phyloP scores from a whole-genome alignment of 2,888 invertebrate species.

The Oxytorus armatus region DNA sequence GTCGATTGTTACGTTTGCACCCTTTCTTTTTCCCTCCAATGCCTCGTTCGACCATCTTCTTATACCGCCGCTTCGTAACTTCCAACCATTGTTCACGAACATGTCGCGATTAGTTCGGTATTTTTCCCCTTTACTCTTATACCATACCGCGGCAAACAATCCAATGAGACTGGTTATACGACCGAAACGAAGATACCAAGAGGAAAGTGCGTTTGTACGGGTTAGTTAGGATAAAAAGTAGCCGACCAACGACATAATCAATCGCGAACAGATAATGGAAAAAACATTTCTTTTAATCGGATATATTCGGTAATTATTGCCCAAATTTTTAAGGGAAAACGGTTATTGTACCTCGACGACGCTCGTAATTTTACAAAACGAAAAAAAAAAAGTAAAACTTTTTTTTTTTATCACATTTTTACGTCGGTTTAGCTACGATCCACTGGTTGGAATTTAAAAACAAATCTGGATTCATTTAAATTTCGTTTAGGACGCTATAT shows the following conservation, averaged over 20 bases:
- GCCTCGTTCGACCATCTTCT: conserved; percentile 19
- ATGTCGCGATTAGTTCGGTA: conserved; percentile 68
- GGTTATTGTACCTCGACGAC: too few relatives aligned
- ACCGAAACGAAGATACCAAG: conserved; percentile 8
- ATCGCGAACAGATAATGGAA: conserved; percentile 1
- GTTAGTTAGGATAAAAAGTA: neutral
- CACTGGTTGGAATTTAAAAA: too few relatives aligned
- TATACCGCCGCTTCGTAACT: conserved; percentile 35
- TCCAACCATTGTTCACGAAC: conserved; percentile 58
- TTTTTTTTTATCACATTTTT: too few relatives aligned
- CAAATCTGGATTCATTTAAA: too few relatives aligned
- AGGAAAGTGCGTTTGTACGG: neutral
- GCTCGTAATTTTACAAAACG: too few relatives aligned
- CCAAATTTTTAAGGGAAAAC: too few relatives aligned
- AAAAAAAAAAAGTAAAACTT: too few relatives aligned
- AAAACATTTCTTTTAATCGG: neutral
- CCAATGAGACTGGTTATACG: conserved; percentile 23
- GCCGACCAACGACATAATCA: conserved; percentile 11
- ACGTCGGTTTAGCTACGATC: too few relatives aligned
- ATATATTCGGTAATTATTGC: too few relatives aligned
- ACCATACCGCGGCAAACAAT: conserved; percentile 36
- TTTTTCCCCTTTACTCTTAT: conserved; percentile 45
- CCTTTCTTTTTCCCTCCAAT: conserved; percentile 33
- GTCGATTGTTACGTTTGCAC: conserved; percentile 68
- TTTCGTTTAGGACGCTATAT: too few relatives aligned